Evolutionary conservation across 2,113 vertebrate genomes (phyloP), one percentile per base, ranked within the genome.

Genomic region (Numida meleagris): DNA sequence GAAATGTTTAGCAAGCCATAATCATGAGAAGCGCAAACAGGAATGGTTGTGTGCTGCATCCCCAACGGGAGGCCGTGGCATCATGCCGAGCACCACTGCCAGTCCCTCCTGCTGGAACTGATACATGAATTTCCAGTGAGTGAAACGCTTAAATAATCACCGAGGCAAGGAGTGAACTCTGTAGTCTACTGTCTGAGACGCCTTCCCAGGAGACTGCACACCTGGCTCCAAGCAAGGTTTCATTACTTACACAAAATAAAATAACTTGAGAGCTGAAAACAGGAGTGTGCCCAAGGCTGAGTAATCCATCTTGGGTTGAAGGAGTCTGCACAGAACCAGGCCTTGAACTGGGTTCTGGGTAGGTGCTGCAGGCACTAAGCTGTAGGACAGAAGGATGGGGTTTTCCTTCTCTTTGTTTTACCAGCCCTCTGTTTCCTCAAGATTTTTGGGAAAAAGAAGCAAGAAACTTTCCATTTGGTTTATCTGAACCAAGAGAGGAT

Each of bases 61-160:
- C 27, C 10, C 12, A 57, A 57, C 0, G 1, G 58, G n/a, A 90
- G n/a, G 4, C n/a, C 33, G 48, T 18, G 21, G 8, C 14, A n/a
- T 25, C 9, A n/a, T n/a, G 51, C 36, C 25, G 51, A 59, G 25
- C 4, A 72, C 31, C 20, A 53, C 17, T 23, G 46, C 8, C 8
- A 0, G 2, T 20, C 38, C 45, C 63, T 66, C 38, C 61, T 55
- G n/a, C 55, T 55, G 29, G 36, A 88, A 58, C 6, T 0, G 0
- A 80, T 31, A 80, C 4, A 38, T 1, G 82, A 27, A 80, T 16
- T 59, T 57, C 43, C 38, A 90, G 73, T 10, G 27, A 92, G 43
- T 8, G 73, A 83, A 90, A 57, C 17, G 34, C 29, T 36, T 59
- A 50, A 67, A 85, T 59, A 59, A 63, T 34, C 71, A 42, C 46